A percentile compares a stretch with the other conserved stretches of the same genome.
These are phyloP conservation scores for Podabrus alpinus DNA, from an alignment of 2,888 invertebrate genomes.

Conservation along the genomic window DNA sequence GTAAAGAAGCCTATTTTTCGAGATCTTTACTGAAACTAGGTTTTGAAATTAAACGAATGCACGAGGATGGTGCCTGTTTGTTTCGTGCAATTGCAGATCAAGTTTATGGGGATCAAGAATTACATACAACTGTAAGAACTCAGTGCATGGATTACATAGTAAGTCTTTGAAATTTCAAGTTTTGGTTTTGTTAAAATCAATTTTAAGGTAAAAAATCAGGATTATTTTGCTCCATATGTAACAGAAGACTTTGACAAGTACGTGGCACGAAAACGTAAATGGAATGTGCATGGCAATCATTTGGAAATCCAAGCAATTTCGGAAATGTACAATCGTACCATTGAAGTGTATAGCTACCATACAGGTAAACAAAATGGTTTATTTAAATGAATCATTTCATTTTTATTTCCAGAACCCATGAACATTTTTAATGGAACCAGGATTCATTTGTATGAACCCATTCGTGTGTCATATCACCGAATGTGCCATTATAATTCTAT, in stretches of 20 bases:
- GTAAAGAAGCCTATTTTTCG: constrained; percentile 51
- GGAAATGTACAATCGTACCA: constrained; percentile 85
- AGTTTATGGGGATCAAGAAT: constrained; percentile 88
- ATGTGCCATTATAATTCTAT: constrained; percentile 89
- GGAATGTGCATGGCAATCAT: constrained; percentile 86
- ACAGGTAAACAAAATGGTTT: constrained; percentile 58
- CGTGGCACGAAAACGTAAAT: constrained; percentile 76
- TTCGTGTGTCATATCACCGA: constrained; percentile 84
- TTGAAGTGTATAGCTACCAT: constrained; percentile 83
- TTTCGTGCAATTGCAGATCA: constrained; percentile 89
- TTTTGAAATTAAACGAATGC: constrained; percentile 78
- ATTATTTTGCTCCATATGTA: constrained; percentile 86
- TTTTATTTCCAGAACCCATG: constrained; percentile 69
- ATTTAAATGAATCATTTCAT: background rate
- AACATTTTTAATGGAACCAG: constrained; percentile 83
- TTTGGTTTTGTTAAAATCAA: background rate
- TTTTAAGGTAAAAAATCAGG: constrained; percentile 77
- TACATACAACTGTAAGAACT: constrained; percentile 80
- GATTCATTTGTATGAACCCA: constrained; percentile 76
- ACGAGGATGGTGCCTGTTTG: constrained; percentile 86
- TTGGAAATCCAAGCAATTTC: constrained; percentile 90
- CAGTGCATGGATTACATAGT: constrained; percentile 92
- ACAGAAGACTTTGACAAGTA: constrained; percentile 88
- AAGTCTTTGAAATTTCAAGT: constrained; percentile 46
- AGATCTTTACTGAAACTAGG: constrained; percentile 71